Percentiles rank a stretch among this genome's conserved stretches.
These are phyloP conservation scores for Acanthoscelides obtectus DNA, from an alignment of 2,888 invertebrate species.

Conservation along the genomic window DNA sequence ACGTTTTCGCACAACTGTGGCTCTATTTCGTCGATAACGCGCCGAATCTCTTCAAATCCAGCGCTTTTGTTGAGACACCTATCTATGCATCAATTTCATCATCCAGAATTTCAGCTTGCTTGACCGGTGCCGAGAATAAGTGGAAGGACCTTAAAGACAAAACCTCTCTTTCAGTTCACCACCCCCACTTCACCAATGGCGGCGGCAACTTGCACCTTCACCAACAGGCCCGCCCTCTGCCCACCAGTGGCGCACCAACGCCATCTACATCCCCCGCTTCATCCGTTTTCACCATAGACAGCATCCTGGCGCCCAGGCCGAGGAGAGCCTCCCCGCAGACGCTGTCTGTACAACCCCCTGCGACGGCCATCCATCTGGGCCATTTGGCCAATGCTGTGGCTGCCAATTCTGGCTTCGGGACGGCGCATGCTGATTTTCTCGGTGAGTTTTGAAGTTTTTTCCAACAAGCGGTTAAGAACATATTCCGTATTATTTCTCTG, in stretches of 20 bases:
- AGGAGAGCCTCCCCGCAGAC: slow-evolving; percentile 53
- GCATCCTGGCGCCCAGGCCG: slow-evolving; percentile 73
- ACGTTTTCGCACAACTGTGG: no score
- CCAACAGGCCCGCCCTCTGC: background rate
- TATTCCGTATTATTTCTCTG: no score
- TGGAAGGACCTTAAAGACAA: no score
- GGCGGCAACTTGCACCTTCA: background rate
- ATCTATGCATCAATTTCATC: no score
- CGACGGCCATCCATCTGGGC: slow-evolving; percentile 46
- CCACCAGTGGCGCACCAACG: background rate
- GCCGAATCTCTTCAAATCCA: no score
- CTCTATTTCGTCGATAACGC: no score
- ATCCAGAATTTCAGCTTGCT: no score
- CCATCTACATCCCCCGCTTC: background rate
- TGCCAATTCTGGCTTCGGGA: slow-evolving; percentile 56
- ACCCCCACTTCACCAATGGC: background rate
- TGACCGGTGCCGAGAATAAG: no score
- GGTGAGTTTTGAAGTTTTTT: no score
- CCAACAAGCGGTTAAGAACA: no score
- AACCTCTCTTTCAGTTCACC: background rate
- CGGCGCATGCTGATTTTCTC: slow-evolving; percentile 63
- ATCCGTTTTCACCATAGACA: slow-evolving; percentile 80
- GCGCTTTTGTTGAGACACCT: no score
- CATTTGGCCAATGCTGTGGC: slow-evolving; percentile 54
- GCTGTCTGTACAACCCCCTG: slow-evolving; percentile 49